Base-by-base conservation (phyloP, 2,113 vertebrate genomes). In the Microcebus griseorufus region DNA sequence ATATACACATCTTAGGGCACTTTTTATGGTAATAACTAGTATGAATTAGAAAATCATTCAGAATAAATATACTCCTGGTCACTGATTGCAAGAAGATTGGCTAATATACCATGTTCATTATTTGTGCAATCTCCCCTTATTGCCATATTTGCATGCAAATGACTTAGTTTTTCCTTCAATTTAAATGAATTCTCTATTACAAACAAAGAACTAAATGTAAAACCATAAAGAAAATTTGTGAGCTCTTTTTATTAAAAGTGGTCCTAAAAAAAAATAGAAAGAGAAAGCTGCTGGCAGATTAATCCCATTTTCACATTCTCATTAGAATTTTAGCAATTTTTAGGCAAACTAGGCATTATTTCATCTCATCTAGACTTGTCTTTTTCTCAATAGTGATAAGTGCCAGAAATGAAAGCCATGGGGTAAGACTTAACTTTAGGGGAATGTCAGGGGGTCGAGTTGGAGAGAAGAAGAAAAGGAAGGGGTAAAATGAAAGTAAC, bases 141-240 rank as follows among this genome's bases (percentile, higher is more conserved):
- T 94, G 48, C 69, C 90, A 18, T 92, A 90, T 80, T 97, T 94
- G 37, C 48, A 83, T 96, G 88, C 80, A 97, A 94, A 96, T 83
- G 32, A 70, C 55, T 90, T 83, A n/a, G 32, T 80, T 95, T 96
- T 91, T 83, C 42, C 39, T 89, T 78, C 62, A 34, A 39, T 84
- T 94, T 95, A 93, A 86, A 64, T 95, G 20, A 96, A 79, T 93
- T 62, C 20, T 97, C 89, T 58, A 82, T 88, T 97, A 93, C 9
- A 96, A 97, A 82, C 42, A 85, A 94, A 80, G 27, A 93, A 32
- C 23, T 80, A 85, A 95, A 67, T 96, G 45, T 84, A 88, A 95
- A 88, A 76, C 6, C 14, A 53, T 88, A 65, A 87, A 94, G 83
- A 78, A 89, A 90, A 76, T 64, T 53, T 79, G 29, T 91, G 17